Conservation (phyloP, 2,113 vertebrate genomes). For the Hippocampus zosterae region DNA sequence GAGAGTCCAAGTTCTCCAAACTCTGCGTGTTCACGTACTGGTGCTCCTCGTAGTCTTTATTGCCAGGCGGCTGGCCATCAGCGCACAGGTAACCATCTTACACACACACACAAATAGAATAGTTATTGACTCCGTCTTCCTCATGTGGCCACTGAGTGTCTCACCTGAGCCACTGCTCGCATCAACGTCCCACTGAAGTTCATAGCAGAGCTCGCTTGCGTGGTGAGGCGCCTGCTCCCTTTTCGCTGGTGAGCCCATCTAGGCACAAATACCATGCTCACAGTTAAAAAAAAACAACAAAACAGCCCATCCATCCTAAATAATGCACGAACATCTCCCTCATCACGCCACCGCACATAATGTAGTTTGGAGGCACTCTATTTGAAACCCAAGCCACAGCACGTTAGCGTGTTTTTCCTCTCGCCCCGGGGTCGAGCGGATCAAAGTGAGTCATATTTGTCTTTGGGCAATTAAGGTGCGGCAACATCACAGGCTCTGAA, state of each 20-base stretch:
- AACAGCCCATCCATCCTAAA: not conserved
- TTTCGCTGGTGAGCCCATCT: constrained; percentile 70
- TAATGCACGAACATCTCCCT: constrained; percentile 4
- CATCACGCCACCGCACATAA: constrained; percentile 14
- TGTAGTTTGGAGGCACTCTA: constrained; percentile 45
- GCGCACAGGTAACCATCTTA: constrained; percentile 87
- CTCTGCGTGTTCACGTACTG: constrained; percentile 93
- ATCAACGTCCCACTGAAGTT: constrained; percentile 80
- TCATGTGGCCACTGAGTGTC: constrained; percentile 46
- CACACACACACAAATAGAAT: constrained; percentile 40
- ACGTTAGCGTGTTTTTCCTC: constrained; percentile 10
- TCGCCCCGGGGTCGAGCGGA: not conserved
- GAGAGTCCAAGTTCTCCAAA: constrained; percentile 70
- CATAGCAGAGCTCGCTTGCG: constrained; percentile 69
- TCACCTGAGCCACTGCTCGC: constrained; percentile 68
- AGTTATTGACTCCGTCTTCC: not conserved
- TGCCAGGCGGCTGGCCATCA: constrained; percentile 71
- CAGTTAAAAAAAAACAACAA: constrained; percentile 5
- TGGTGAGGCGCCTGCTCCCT: constrained; percentile 67
- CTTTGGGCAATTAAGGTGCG: constrained; percentile 27
- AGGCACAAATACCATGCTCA: constrained; percentile 42
- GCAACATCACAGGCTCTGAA: not conserved
- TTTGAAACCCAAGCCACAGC: constrained; percentile 33
- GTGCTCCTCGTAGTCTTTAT: constrained; percentile 87
- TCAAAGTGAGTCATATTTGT: constrained; percentile 25